A percentile compares a stretch with the other conserved stretches of the same genome.
phyloP scores from a whole-genome alignment of 2,888 invertebrate species.

The Synergus laeviventris region DNA sequence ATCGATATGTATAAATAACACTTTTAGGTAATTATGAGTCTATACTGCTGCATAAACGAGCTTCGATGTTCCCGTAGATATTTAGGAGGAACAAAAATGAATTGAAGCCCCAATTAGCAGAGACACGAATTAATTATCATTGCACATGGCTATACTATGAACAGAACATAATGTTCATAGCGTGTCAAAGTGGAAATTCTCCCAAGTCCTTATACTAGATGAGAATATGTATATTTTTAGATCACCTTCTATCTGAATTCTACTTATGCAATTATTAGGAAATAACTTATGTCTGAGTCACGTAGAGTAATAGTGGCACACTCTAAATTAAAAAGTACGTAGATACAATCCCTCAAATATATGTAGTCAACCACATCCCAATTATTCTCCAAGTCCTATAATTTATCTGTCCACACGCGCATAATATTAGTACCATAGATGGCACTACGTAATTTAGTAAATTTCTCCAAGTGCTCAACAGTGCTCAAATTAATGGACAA shows the following conservation, averaged over 20 bases:
- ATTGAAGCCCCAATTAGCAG: constrained; percentile 35
- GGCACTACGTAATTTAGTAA: constrained; percentile 3
- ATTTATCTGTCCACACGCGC: constrained; percentile 9
- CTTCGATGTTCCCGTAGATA: neutral
- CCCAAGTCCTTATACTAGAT: neutral
- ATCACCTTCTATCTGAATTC: no score
- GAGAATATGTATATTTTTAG: neutral
- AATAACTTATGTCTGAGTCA: no score
- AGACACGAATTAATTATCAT: constrained; percentile 34
- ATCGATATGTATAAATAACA: constrained; percentile 18
- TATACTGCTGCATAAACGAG: neutral
- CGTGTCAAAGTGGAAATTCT: neutral
- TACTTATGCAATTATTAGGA: no score
- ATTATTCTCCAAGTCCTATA: constrained; percentile 27
- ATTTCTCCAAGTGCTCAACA: constrained; percentile 13
- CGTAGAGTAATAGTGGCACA: no score
- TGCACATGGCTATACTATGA: constrained; percentile 3
- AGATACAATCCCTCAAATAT: neutral
- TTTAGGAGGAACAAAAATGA: constrained; percentile 20
- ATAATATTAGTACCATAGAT: constrained; percentile 18
- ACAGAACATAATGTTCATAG: constrained; percentile 22
- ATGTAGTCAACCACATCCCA: neutral
- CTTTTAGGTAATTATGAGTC: constrained; percentile 2
- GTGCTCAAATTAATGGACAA: neutral
- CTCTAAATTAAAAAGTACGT: no score